Conservation (phyloP, 2,797 vertebrate genomes). For the Varecia variegata region DNA sequence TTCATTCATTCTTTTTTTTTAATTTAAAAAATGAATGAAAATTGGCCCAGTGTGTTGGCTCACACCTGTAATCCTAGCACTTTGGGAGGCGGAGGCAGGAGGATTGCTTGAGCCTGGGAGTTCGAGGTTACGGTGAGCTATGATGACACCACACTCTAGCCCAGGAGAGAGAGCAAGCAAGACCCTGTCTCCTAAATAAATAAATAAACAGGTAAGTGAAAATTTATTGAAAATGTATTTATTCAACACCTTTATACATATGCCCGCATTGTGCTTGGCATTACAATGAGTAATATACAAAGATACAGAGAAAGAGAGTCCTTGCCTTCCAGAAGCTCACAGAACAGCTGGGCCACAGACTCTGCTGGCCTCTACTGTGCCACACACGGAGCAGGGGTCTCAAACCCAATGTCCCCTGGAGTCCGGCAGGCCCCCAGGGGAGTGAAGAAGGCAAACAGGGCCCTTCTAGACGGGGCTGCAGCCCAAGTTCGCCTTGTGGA, state of each 20-base stretch:
- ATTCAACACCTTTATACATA: background rate
- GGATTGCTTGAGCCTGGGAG: too few relatives aligned
- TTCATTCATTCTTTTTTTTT: background rate
- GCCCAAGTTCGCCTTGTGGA: background rate
- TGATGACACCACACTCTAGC: too few relatives aligned
- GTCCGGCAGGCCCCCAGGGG: background rate
- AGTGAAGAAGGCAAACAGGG: background rate
- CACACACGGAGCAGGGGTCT: background rate
- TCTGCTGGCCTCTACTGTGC: background rate
- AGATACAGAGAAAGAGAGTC: background rate
- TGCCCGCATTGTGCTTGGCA: background rate
- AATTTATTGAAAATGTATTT: background rate
- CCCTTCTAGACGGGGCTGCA: background rate
- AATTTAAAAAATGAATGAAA: too few relatives aligned
- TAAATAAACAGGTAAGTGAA: too few relatives aligned
- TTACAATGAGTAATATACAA: background rate
- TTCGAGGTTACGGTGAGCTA: too few relatives aligned
- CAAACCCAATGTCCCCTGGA: background rate
- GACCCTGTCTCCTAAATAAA: too few relatives aligned
- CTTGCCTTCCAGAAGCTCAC: background rate
- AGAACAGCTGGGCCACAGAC: background rate
- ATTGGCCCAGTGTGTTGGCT: too few relatives aligned
- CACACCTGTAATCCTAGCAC: too few relatives aligned
- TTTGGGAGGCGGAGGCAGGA: too few relatives aligned
- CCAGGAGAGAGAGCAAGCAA: too few relatives aligned